Evolutionary conservation across 2,888 invertebrate genomes (phyloP), one percentile per base, ranked within the genome.

Genomic region (Spodoptera littoralis): DNA sequence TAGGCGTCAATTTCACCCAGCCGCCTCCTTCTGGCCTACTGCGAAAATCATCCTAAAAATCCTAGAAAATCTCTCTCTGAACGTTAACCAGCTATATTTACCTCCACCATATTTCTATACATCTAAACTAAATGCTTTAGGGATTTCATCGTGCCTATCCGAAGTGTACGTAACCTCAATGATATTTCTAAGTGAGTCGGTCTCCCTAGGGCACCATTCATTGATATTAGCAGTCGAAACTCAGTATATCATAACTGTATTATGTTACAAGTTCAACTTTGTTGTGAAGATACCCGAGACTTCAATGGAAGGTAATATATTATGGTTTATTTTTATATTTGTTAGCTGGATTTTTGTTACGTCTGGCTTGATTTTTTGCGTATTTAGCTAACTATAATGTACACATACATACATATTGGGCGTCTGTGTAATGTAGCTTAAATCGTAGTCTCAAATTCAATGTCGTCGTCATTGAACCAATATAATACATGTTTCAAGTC

Each of bases 131-230:
- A 69, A 79, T 70, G 69, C 79, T 65, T 73, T 55, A 48, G 79
- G 79, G 79, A 81, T 56, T 79, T 60, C 66, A 54, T 43, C 59
- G 53, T 67, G 76, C 58, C 74, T 66, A 72, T 70, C 77, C 72
- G 65, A 71, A 72, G 73, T 77, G 57, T 70, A 76, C 64, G 70
- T 71, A 80, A 79, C 80, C 79, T 83, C 83, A 84, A 82, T 83
- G 83, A 85, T 81, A 81, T 72, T 74, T 76, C 81, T 76, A 79
- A 79, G 74, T 75, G 76, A 77, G 77, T 70, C 64, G 55, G 52
- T 54, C 49, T 85, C 90, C 86, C 82, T 27, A 41, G 87, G 85
- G 88, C 62, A 79, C 81, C 88, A 88, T 90, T 86, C 88, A 87
- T 90, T 85, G 89, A 90, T 88, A 88, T 79, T 79, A 79, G 73